Percentiles rank a stretch among this genome's conserved stretches.
Conservation (phyloP, 2,888 invertebrate genomes). For the Mythimna ferrago region DNA sequence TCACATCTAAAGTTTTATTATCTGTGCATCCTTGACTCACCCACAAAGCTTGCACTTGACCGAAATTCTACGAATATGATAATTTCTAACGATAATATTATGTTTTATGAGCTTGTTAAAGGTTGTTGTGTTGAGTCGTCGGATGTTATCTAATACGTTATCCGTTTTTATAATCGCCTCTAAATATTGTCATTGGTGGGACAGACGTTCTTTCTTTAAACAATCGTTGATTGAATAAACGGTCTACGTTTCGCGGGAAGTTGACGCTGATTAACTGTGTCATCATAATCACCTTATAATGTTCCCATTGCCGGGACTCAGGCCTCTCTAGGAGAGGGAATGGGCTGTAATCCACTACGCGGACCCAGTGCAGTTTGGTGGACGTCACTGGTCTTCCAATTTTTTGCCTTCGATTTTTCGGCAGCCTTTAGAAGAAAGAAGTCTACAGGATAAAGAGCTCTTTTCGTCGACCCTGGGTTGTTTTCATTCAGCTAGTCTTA, state of each 20-base stretch:
- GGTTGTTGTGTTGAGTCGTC: conserved; percentile 3
- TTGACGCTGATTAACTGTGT: too few relatives aligned
- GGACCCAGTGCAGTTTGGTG: too few relatives aligned
- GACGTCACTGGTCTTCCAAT: too few relatives aligned
- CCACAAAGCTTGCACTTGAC: conserved; percentile 47
- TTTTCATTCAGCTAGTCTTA: too few relatives aligned
- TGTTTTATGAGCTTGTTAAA: conserved; percentile 19
- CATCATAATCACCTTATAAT: too few relatives aligned
- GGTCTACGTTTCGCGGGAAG: background rate
- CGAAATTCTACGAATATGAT: conserved; percentile 42
- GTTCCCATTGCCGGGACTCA: too few relatives aligned
- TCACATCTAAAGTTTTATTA: conserved; percentile 37
- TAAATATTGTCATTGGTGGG: conserved; percentile 17
- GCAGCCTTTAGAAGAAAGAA: too few relatives aligned
- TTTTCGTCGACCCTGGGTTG: too few relatives aligned
- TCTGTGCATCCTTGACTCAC: conserved; percentile 42
- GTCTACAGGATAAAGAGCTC: too few relatives aligned
- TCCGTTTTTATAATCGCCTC: conserved; percentile 28
- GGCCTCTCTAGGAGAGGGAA: too few relatives aligned
- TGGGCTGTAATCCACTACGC: too few relatives aligned
- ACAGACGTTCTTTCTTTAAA: conserved; percentile 17
- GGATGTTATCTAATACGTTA: conserved; percentile 31
- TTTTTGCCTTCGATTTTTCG: too few relatives aligned
- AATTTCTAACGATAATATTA: conserved; percentile 38
- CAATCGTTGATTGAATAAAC: conserved; percentile 11